Evolutionary conservation across 2,113 vertebrate species (phyloP).

Genomic region (Corynorhinus townsendii): DNA sequence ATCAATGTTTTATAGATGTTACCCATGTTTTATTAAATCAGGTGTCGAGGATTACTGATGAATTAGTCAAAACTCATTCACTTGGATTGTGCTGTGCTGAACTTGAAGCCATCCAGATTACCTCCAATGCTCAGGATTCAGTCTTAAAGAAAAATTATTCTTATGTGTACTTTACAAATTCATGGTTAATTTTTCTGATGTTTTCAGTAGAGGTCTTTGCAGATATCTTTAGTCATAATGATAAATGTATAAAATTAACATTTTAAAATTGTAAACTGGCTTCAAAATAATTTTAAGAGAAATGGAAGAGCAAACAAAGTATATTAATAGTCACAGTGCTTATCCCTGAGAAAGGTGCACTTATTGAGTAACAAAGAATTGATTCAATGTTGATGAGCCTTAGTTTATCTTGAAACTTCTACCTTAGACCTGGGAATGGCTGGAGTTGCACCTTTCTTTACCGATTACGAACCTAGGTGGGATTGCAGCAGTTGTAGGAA

Average conservation of each 20-base stretch:
- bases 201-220: slow-evolving; percentile 8
- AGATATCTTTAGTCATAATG: not conserved
- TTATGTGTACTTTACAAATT: not conserved
- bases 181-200: not conserved
- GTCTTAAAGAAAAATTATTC: not conserved
- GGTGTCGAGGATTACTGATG: not conserved
- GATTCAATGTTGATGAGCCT: not conserved
- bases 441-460: not conserved
- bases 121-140: not conserved
- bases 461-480: not conserved
- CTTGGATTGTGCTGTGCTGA: not conserved
- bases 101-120: not conserved
- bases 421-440: not conserved
- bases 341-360: not conserved
- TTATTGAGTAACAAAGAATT: slow-evolving; percentile 21
- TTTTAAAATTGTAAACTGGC: not conserved
- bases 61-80: not conserved
- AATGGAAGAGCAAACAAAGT: not conserved
- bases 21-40: not conserved
- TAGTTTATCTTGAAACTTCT: slow-evolving; percentile 1
- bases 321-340: not conserved
- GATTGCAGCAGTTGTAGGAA: not conserved
- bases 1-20: not conserved
- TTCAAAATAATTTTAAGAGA: slow-evolving; percentile 8
- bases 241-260: not conserved